phyloP scores from a whole-genome alignment of 2,797 vertebrate species.

The Antennarius maculatus region DNA sequence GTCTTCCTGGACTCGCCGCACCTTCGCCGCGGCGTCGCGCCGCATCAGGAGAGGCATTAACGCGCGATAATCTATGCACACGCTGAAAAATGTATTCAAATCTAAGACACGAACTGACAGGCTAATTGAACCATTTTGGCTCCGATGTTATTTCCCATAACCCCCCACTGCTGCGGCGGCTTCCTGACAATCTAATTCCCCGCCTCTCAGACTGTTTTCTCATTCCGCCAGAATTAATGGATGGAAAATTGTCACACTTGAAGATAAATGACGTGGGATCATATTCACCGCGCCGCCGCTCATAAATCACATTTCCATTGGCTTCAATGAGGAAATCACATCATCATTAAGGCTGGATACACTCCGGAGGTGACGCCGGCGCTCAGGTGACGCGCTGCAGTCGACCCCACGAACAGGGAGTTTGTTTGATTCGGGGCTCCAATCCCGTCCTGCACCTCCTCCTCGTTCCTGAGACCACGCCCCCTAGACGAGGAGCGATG shows the following conservation, averaged over 20 bases:
- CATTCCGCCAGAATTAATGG: constrained; percentile 53
- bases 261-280: constrained; percentile 61
- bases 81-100: constrained; percentile 55
- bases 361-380: too few species aligned
- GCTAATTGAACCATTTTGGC: constrained; percentile 67
- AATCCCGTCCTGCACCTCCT: too few species aligned
- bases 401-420: too few species aligned
- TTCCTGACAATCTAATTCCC: constrained; percentile 46
- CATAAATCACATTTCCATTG: constrained; percentile 56
- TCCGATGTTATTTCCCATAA: constrained; percentile 53
- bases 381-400: too few species aligned
- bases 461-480: too few species aligned
- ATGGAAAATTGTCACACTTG: constrained; percentile 50
- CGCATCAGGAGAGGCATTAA: constrained; percentile 42
- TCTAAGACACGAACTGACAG: constrained; percentile 62
- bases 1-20: constrained; percentile 20
- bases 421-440: too few species aligned
- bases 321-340: constrained; percentile 48
- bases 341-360: constrained; percentile 32
- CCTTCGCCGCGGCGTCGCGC: constrained; percentile 20
- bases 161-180: constrained; percentile 38
- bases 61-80: constrained; percentile 54
- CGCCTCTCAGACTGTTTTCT: constrained; percentile 37
- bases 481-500: too few species aligned
- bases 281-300: constrained; percentile 16